These are phyloP conservation scores for Mastacembelus armatus DNA, from an alignment of 2,797 vertebrate species.

Conservation along the genomic window DNA sequence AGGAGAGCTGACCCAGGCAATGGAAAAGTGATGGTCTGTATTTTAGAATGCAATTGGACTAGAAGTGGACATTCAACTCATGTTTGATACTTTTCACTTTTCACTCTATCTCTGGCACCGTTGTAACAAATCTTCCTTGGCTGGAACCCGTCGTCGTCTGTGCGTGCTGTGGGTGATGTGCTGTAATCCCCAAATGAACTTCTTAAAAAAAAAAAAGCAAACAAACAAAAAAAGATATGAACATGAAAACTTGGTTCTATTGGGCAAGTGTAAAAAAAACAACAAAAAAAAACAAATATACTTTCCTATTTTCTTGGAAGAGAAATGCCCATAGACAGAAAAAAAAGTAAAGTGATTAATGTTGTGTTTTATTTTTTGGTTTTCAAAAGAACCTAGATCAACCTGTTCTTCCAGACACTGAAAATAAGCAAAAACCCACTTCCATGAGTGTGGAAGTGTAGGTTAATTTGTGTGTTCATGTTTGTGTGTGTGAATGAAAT, in stretches of 20 bases:
- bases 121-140: conserved; percentile 80
- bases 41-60: conserved; percentile 48
- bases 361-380: conserved; percentile 66
- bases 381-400: conserved; percentile 66
- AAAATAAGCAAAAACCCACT: conserved; percentile 79
- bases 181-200: conserved; percentile 78
- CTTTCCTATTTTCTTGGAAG: conserved; percentile 56
- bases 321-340: conserved; percentile 48
- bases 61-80: conserved; percentile 55
- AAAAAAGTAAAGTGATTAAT: conserved; percentile 62
- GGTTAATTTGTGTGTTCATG: conserved; percentile 9
- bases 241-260: conserved; percentile 64
- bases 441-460: conserved; percentile 44
- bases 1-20: conserved; percentile 49
- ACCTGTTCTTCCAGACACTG: conserved; percentile 77
- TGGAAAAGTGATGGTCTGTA: conserved; percentile 39
- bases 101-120: conserved; percentile 69
- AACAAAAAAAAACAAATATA: too few species aligned
- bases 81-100: conserved; percentile 65
- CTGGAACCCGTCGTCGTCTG: conserved; percentile 81
- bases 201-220: conserved; percentile 49
- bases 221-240: conserved; percentile 56
- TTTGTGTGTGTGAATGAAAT: conserved; percentile 9
- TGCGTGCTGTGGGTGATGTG: conserved; percentile 86
- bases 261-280: conserved; percentile 52